Conservation (phyloP, 2,888 invertebrate species). For the Sturmia bella region DNA sequence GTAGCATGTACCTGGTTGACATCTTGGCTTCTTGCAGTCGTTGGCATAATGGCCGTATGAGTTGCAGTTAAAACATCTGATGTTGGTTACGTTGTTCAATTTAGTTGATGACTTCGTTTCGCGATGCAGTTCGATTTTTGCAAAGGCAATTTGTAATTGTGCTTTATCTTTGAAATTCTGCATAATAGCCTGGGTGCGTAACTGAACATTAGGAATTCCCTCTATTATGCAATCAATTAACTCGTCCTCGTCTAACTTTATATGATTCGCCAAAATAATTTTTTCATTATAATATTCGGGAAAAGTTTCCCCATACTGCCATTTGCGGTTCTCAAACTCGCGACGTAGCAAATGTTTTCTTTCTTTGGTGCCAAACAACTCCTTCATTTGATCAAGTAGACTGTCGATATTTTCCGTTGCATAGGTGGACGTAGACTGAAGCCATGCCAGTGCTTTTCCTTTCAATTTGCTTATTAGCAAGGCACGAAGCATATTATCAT, state of each 20-base stretch:
- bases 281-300: slow-evolving; percentile 36
- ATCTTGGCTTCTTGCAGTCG: too few species aligned
- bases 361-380: slow-evolving; percentile 8
- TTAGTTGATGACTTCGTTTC: background rate
- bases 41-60: too few species aligned
- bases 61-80: too few species aligned
- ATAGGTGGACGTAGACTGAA: slow-evolving; percentile 10
- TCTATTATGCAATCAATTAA: slow-evolving; percentile 28
- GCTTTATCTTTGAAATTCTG: slow-evolving; percentile 14
- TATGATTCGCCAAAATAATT: slow-evolving; percentile 14
- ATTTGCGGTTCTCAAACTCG: background rate
- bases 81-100: background rate
- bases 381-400: background rate
- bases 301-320: slow-evolving; percentile 7
- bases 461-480: slow-evolving; percentile 15
- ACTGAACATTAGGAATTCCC: slow-evolving; percentile 22
- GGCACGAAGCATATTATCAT: background rate
- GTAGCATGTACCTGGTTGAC: too few species aligned
- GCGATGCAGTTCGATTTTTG: background rate
- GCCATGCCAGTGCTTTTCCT: slow-evolving; percentile 15
- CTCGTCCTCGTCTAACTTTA: slow-evolving; percentile 29
- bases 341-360: background rate
- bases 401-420: background rate
- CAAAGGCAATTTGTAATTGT: slow-evolving; percentile 14
- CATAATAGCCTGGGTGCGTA: slow-evolving; percentile 28